phyloP scores from a whole-genome alignment of 2,113 vertebrate genomes.

The Psammodynastes pulverulentus region DNA sequence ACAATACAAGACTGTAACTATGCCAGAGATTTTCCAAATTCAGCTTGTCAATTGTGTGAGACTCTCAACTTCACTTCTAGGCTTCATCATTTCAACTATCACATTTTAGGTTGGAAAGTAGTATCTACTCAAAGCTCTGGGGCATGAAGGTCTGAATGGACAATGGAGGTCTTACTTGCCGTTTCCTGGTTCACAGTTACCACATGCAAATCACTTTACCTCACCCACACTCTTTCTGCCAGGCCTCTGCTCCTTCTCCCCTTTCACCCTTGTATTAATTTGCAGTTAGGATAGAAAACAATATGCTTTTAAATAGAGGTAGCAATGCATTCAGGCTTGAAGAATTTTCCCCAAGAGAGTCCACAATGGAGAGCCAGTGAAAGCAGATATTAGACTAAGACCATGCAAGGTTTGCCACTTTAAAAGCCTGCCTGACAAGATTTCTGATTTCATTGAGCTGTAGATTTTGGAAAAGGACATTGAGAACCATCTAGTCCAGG shows the following conservation, averaged over 20 bases:
- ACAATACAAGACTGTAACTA: not conserved
- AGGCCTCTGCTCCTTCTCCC: not conserved
- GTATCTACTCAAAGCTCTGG: not conserved
- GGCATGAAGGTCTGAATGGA: not conserved
- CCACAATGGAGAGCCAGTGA: not conserved
- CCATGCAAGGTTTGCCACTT: too few relatives aligned
- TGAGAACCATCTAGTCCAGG: not conserved
- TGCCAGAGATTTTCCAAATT: not conserved
- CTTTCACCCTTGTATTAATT: not conserved
- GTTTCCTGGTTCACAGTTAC: not conserved
- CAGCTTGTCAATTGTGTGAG: not conserved
- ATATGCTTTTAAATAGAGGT: not conserved
- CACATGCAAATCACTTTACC: not conserved
- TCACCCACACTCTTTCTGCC: not conserved
- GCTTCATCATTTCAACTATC: not conserved
- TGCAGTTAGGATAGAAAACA: not conserved
- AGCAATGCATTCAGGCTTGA: not conserved
- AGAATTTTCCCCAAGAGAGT: not conserved
- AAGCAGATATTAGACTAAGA: not conserved
- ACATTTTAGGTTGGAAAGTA: not conserved
- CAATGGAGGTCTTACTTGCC: not conserved
- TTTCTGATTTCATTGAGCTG: not conserved
- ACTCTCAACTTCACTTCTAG: slow-evolving; percentile 3
- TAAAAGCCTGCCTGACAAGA: not conserved
- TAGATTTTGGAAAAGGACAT: not conserved